Evolutionary conservation across 1,140 invertebrate species (phyloP), one percentile per base, ranked within the genome.

Genomic region (Drosophila prosaltans): DNA sequence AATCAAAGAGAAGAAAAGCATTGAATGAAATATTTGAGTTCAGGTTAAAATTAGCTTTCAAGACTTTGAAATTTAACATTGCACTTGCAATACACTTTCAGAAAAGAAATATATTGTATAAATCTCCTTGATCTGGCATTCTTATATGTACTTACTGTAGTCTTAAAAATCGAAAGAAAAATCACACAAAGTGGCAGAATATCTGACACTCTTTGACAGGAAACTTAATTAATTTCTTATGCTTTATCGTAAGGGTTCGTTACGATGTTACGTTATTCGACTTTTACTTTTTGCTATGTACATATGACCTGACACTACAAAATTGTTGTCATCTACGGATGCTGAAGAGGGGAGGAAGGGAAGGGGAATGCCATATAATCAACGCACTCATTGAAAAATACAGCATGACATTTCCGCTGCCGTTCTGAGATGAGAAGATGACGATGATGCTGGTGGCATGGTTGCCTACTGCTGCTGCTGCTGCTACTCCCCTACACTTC

Each of bases 301-400:
- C n/a, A n/a, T 24, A 28, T 60, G 32, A 41, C 36, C 41, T 62
- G 30, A 40, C 69, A 54, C 40, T 39, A 28, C 5, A 59, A 43
- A n/a, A 54, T 10, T 43, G 16, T 36, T 36, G 32, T 6, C 32
- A 36, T 16, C 16, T 16, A 10, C 30, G 2, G 24, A 36, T 8
- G 51, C 16, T 16, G 16, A 16, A 16, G 2, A 1, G 21, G n/a
- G 36, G 10, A 16, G 32, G 41, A n/a, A 7, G 40, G 28, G 36
- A 36, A 58, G 72, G 67, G 69, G 30, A 51, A 78, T 63, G 32
- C 55, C 68, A 75, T 72, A 86, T 86, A 86, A 79, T 86, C 75
- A 86, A 86, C 72, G 82, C 72, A 71, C 67, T 88, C 83, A 86
- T 86, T 86, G 83, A 86, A 74, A 86, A 82, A 82, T 88, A 79